Base-by-base conservation (phyloP, 2,888 invertebrate genomes). In the Stenichneumon culpator region DNA sequence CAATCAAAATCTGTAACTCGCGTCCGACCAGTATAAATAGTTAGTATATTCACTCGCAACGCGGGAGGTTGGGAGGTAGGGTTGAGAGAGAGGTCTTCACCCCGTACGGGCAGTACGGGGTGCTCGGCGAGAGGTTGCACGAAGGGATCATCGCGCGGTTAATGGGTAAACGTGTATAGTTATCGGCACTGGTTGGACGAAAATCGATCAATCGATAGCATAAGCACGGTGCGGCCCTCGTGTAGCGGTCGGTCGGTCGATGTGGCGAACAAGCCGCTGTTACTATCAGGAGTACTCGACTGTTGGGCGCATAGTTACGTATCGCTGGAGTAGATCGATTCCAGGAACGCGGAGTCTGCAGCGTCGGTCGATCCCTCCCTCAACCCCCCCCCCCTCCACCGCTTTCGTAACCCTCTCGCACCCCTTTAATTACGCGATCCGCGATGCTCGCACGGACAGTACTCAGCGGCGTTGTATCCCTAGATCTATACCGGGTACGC, bases 1-100 rank as follows among this genome's bases (percentile, higher is more conserved):
- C 80, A 81, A 81, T 81, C 74, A 81, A 68, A 81, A 74, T 81
- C 68, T 74, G 80, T 68, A 67, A 81, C 80, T 44, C 65, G 19
- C 50, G 9, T 36, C n/a, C 3, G 19, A 22, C 19, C 54, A 47
- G 44, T 81, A 81, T 57, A 68, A 81, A 81, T 74, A 81, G 57
- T 81, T 74, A 67, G 44, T 52, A 80, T 80, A 73, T 80, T 65
- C 79, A 57, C 52, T 80, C 28, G 73, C 54, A 54, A 73, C 72
- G 19, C n/a, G 73, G 28, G 67, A 72, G 19, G 19, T 6, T 2
- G 3, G 9, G 19, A 22, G 39, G 7, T 1, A 9, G 39, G 79
- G 70, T 2, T 16, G 28, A 39, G 5, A 16, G 36, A 19, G 22
- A 9, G 32, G n/a, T 14, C 19, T 28, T 9, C n/a, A 19, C 3